Conservation (phyloP, 2,888 invertebrate genomes). For the Octodonta nipae region DNA sequence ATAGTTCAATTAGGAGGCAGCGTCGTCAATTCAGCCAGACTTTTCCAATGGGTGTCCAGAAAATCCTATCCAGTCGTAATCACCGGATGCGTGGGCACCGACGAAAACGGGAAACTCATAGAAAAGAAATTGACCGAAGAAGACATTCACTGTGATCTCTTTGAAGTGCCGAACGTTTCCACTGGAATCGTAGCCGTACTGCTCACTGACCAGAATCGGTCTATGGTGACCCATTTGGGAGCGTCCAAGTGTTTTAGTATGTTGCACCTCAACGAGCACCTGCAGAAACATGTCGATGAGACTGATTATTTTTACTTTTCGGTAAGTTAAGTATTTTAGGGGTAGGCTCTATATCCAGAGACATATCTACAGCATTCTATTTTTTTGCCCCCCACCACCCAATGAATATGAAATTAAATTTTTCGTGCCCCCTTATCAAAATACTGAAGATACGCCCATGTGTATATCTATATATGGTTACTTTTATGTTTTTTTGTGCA, state of each 20-base stretch:
- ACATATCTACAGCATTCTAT: too few relatives aligned
- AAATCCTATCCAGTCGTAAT: slow-evolving; percentile 10
- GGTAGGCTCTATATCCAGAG: too few relatives aligned
- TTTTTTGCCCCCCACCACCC: too few relatives aligned
- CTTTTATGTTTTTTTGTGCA: too few relatives aligned
- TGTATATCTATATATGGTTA: too few relatives aligned
- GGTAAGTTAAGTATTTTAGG: too few relatives aligned
- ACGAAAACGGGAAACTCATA: slow-evolving; percentile 14
- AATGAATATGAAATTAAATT: too few relatives aligned
- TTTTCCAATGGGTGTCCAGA: slow-evolving; percentile 12
- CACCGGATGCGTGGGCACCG: slow-evolving; percentile 18
- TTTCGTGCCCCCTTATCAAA: too few relatives aligned
- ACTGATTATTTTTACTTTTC: slow-evolving; percentile 18
- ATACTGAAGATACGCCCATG: too few relatives aligned
- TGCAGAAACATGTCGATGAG: slow-evolving; percentile 6
- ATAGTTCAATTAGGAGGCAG: slow-evolving; percentile 18
- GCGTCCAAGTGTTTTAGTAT: slow-evolving; percentile 15
- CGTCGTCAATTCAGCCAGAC: slow-evolving; percentile 18
- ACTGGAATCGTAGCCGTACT: slow-evolving; percentile 21
- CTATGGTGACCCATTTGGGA: slow-evolving; percentile 20
- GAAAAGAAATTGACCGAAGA: slow-evolving; percentile 11
- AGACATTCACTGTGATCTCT: slow-evolving; percentile 12
- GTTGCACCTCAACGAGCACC: slow-evolving; percentile 8
- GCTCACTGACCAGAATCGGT: slow-evolving; percentile 15
- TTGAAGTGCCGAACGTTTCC: slow-evolving; percentile 7